A percentile compares a stretch with the other conserved stretches of the same genome.
These are phyloP conservation scores for Salvelinus namaycush DNA, from an alignment of 2,113 vertebrate genomes.

Conservation along the genomic window DNA sequence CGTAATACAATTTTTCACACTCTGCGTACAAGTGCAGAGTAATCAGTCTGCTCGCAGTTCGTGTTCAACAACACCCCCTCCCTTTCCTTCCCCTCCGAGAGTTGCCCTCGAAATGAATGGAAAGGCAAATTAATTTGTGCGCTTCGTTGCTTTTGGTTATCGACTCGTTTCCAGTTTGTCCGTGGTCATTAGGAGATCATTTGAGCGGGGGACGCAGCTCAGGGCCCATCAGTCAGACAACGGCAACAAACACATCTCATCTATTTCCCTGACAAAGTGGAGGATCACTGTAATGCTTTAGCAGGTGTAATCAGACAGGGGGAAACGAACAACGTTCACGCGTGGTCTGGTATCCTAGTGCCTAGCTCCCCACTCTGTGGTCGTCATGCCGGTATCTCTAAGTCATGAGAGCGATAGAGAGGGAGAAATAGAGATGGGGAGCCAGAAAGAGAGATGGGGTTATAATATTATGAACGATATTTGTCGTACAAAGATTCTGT, in stretches of 20 bases:
- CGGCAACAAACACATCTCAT: conserved; percentile 33
- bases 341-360: background rate
- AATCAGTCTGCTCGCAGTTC: conserved; percentile 31
- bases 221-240: conserved; percentile 1
- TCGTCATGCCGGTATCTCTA: background rate
- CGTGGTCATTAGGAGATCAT: conserved; percentile 43
- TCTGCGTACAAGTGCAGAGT: conserved; percentile 24
- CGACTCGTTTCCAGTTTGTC: conserved; percentile 44
- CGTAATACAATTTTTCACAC: conserved; percentile 19
- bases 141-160: conserved; percentile 39
- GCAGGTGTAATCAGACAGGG: conserved; percentile 13
- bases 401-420: too few species aligned
- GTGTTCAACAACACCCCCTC: conserved; percentile 21
- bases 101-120: conserved; percentile 41
- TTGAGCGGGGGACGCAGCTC: conserved; percentile 20
- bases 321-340: background rate
- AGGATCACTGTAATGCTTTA: conserved; percentile 28
- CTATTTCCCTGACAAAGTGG: conserved; percentile 30
- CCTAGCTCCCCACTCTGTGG: background rate
- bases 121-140: conserved; percentile 50
- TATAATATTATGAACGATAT: too few species aligned
- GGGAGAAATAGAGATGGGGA: too few species aligned
- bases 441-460: too few species aligned
- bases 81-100: background rate
- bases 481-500: too few species aligned